Evolutionary conservation across 92 coral and sea anemone species (phyloP).

Genomic region (Nematostella vectensis): DNA sequence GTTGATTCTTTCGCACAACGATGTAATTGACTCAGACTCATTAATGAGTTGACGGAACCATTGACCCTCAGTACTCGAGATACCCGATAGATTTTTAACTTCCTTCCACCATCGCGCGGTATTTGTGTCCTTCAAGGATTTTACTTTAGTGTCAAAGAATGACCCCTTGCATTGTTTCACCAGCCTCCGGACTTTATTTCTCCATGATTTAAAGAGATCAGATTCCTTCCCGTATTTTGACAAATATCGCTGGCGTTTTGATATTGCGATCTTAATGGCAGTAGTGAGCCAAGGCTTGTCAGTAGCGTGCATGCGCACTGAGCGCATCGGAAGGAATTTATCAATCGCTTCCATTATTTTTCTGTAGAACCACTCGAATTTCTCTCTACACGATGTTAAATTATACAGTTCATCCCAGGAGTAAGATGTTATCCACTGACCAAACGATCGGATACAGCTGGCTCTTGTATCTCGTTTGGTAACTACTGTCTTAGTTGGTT

Average conservation of each 20-base stretch:
- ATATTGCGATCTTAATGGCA: constrained; percentile 21
- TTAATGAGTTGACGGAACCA: constrained; percentile 18
- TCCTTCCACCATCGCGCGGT: constrained; percentile 31
- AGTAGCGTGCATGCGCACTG: constrained; percentile 14
- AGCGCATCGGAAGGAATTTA: constrained; percentile 22
- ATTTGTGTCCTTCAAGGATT: constrained; percentile 20
- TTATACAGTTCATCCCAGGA: constrained; percentile 27
- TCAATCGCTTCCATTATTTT: constrained; percentile 21
- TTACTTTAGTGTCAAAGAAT: constrained; percentile 23
- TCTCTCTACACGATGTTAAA: constrained; percentile 12
- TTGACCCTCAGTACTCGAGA: constrained; percentile 25
- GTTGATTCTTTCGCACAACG: constrained; percentile 22
- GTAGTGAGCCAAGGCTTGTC: constrained; percentile 35
- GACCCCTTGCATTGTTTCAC: constrained; percentile 13
- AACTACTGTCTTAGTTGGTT: constrained; percentile 14
- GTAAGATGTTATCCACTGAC: constrained; percentile 28
- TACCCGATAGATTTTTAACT: constrained; percentile 13
- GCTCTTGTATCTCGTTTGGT: constrained; percentile 29
- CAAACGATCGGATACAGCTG: constrained; percentile 20
- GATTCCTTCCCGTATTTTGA: constrained; percentile 27
- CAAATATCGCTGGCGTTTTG: constrained; percentile 26
- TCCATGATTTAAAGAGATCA: constrained; percentile 18
- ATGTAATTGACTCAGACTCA: constrained; percentile 9
- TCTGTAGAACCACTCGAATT: constrained; percentile 8
- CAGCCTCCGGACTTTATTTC: constrained; percentile 21